phyloP scores from a whole-genome alignment of 2,113 vertebrate species.

The Forbesichthys agassizii region DNA sequence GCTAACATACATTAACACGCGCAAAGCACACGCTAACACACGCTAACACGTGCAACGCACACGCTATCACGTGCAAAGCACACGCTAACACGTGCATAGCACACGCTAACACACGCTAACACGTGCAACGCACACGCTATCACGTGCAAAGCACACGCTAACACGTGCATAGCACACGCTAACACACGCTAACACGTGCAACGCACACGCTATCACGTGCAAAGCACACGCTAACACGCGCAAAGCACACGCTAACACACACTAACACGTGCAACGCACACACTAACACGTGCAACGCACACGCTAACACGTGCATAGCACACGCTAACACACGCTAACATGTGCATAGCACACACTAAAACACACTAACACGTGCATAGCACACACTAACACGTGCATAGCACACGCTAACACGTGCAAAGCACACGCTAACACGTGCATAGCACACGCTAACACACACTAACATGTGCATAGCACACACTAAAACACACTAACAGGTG shows the following conservation, averaged over 20 bases:
- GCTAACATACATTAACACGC: slow-evolving; percentile 20
- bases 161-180: slow-evolving; percentile 1
- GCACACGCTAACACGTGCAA: not conserved
- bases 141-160: not conserved
- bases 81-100: slow-evolving; percentile 13
- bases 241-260: no score
- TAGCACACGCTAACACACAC: slow-evolving; percentile 19
- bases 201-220: no score
- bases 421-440: slow-evolving; percentile 21
- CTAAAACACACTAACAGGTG: no score
- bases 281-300: slow-evolving; percentile 3
- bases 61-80: slow-evolving; percentile 3
- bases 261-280: not conserved
- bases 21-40: slow-evolving; percentile 10
- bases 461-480: no score
- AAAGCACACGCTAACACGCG: slow-evolving; percentile 6
- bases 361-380: not conserved
- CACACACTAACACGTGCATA: not conserved
- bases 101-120: not conserved
- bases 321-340: slow-evolving; percentile 18
- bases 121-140: not conserved
- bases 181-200: slow-evolving; percentile 2
- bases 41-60: not conserved
- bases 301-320: not conserved
- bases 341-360: slow-evolving; percentile 11